These are phyloP conservation scores for Apomyelois bistriatella DNA, from an alignment of 2,888 invertebrate species.

Conservation along the genomic window DNA sequence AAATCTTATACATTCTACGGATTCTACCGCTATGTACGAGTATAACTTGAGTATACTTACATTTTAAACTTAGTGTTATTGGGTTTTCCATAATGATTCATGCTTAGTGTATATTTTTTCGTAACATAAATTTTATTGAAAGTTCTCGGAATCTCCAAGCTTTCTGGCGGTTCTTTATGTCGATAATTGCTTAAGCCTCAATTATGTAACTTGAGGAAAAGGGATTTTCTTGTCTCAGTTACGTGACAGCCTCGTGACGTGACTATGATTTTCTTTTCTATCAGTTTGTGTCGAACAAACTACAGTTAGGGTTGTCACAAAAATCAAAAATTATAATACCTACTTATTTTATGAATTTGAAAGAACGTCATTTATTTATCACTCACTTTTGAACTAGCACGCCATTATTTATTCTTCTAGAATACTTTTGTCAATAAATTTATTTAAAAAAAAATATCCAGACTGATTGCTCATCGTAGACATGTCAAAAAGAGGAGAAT, in stretches of 20 bases:
- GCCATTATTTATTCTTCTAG: no score
- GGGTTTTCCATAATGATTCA: no score
- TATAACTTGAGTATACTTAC: neutral
- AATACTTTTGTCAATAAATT: no score
- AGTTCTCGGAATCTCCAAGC: conserved; percentile 42
- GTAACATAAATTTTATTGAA: conserved; percentile 37
- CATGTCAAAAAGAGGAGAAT: no score
- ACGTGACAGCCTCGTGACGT: conserved; percentile 30
- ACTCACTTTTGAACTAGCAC: no score
- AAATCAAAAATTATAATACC: neutral
- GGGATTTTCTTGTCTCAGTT: conserved; percentile 37
- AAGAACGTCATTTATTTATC: no score
- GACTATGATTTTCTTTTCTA: conserved; percentile 26
- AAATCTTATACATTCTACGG: no score
- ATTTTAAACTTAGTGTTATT: neutral
- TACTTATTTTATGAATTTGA: no score
- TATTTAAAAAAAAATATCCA: no score
- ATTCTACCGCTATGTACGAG: no score
- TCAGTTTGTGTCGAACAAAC: conserved; percentile 15
- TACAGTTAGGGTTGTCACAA: neutral
- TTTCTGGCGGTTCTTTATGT: conserved; percentile 40
- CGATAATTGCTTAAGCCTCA: conserved; percentile 43
- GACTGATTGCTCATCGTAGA: no score
- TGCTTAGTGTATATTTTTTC: conserved; percentile 29
- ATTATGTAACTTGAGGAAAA: conserved; percentile 43